Evolutionary conservation across 2,113 vertebrate species (phyloP).

Genomic region (Otocyon megalotis): DNA sequence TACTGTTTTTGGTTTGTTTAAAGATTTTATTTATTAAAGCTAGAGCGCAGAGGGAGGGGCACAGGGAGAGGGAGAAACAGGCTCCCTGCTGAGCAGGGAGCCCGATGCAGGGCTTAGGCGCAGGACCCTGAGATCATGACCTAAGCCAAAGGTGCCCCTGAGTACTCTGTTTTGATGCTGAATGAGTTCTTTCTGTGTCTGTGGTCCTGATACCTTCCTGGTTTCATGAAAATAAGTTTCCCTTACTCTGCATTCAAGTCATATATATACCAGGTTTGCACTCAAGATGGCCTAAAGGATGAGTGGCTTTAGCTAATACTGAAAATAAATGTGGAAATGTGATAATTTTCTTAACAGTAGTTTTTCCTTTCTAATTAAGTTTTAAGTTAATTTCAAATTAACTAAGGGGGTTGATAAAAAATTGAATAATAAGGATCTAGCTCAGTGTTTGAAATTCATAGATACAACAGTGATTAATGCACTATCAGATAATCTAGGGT

Average conservation of each 20-base stretch:
- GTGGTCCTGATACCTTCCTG: not conserved
- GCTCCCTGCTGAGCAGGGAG: not conserved
- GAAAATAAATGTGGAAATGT: not conserved
- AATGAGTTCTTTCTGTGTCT: not conserved
- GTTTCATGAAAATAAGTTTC: constrained; percentile 15
- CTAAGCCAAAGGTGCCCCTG: not conserved
- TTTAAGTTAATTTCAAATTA: constrained; percentile 56
- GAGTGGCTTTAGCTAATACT: not conserved
- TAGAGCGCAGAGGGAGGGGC: not conserved
- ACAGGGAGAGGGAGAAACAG: not conserved
- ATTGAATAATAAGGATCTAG: not conserved
- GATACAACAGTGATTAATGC: not conserved
- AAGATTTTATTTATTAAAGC: not conserved
- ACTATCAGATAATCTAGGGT: not conserved
- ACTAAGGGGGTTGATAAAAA: not conserved
- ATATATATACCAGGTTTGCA: not conserved
- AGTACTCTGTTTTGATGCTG: not conserved
- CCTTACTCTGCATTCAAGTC: not conserved
- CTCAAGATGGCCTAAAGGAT: not conserved
- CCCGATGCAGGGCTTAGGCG: not conserved
- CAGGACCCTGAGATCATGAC: not conserved
- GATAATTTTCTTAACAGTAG: constrained; percentile 2
- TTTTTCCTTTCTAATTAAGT: constrained; percentile 27
- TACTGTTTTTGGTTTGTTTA: not conserved
- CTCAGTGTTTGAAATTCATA: constrained; percentile 27